A percentile compares a stretch with the other conserved stretches of the same genome.
phyloP scores from a whole-genome alignment of 1,140 invertebrate genomes.

The Drosophila micromelanica region DNA sequence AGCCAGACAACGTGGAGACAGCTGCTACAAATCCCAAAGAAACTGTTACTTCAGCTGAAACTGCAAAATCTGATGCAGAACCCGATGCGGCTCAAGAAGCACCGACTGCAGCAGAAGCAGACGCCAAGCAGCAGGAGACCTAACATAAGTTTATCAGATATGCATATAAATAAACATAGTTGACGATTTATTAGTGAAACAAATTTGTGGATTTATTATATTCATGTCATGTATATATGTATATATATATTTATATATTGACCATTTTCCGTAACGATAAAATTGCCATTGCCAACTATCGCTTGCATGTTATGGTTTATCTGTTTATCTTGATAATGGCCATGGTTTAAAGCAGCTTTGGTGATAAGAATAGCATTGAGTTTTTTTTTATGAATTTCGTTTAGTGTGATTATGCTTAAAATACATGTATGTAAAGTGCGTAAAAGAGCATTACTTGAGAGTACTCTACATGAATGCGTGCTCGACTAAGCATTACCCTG shows the following conservation, averaged over 20 bases:
- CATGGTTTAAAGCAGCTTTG: constrained; percentile 71
- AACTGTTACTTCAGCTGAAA: not conserved
- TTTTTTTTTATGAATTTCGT: constrained; percentile 3
- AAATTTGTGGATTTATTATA: constrained; percentile 59
- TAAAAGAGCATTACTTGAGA: constrained; percentile 3
- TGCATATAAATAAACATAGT: constrained; percentile 23
- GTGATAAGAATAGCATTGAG: constrained; percentile 64
- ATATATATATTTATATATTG: constrained; percentile 46
- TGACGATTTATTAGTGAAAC: constrained; percentile 58
- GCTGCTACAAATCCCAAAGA: too few species aligned
- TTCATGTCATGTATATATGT: constrained; percentile 17
- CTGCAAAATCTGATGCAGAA: not conserved
- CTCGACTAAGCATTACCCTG: constrained; percentile 9
- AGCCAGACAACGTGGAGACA: not conserved
- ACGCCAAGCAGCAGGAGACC: not conserved
- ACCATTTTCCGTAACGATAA: constrained; percentile 52
- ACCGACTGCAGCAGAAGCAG: not conserved
- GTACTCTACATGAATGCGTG: not conserved
- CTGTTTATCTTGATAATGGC: constrained; percentile 39
- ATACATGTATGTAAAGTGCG: constrained; percentile 38
- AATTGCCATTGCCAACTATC: constrained; percentile 35
- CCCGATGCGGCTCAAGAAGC: not conserved
- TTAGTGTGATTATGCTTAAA: constrained; percentile 32
- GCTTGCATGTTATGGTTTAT: constrained; percentile 22
- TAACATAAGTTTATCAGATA: not conserved